Evolutionary conservation across 2,888 invertebrate species (phyloP).

Genomic region (Dyspetes luteomarginatus): DNA sequence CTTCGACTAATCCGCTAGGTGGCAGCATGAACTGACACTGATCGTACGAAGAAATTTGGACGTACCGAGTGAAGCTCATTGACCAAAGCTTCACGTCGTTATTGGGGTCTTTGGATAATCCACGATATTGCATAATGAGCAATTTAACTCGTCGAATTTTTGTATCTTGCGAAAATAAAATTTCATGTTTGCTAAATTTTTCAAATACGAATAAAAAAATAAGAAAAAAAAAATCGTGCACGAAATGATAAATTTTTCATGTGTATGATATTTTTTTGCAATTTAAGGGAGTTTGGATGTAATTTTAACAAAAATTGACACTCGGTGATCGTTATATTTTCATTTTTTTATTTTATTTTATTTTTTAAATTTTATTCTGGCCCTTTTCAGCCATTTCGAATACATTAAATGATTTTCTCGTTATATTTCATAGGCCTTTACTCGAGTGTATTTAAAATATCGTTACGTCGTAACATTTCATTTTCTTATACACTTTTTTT

Average conservation of each 20-base stretch:
- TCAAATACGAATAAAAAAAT: conserved; percentile 25
- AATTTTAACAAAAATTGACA: conserved; percentile 24
- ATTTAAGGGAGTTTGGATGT: neutral
- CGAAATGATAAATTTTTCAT: neutral
- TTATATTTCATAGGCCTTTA: conserved; percentile 41
- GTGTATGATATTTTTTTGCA: neutral
- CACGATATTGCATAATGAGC: conserved; percentile 39
- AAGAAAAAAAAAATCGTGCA: neutral
- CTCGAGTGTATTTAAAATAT: conserved; percentile 76
- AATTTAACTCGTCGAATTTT: conserved; percentile 45
- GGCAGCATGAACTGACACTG: conserved; percentile 76
- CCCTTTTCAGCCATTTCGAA: conserved; percentile 65
- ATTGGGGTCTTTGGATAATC: conserved; percentile 55
- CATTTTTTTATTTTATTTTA: too few species aligned
- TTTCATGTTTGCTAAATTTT: conserved; percentile 48
- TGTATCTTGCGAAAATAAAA: conserved; percentile 64
- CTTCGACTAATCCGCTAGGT: conserved; percentile 77
- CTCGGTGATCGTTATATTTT: conserved; percentile 36
- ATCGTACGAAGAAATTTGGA: conserved; percentile 73
- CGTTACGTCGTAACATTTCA: conserved; percentile 67
- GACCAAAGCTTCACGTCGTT: conserved; percentile 48
- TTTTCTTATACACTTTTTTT: conserved; percentile 62
- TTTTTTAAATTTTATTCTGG: conserved; percentile 71
- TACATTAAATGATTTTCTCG: conserved; percentile 66
- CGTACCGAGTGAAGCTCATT: conserved; percentile 54